Evolutionary conservation across 2,797 vertebrate species (phyloP), one percentile per base, ranked within the genome.

Genomic region (Apogon talboti): DNA sequence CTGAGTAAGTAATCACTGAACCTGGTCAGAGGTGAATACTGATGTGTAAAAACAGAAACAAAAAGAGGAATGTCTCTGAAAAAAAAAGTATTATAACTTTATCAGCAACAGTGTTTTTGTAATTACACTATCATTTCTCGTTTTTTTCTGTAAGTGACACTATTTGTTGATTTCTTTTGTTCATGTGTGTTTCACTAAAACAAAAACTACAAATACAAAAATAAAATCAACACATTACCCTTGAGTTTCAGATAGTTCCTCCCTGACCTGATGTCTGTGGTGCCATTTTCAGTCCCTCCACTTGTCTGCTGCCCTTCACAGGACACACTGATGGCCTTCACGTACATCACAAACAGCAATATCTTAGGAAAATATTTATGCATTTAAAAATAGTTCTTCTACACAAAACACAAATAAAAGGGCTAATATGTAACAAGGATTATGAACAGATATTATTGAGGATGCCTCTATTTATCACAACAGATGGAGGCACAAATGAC

Each of bases 191-290:
- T 33, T 9, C 7, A 4, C 3, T 7, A 33, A 33, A 33, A 33
- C 2, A 33, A 33, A 33, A 33, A 7, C 3, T 28, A 28, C 30
- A 33, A 33, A 33, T 24, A 24, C 5, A 24, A 24, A 24, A 24
- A 24, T 24, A 24, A 24, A 61, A 62, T 41, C 69, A 76, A 83
- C 68, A 74, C 43, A 82, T 66, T 67, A 74, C 16, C 84, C 88
- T 90, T 90, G 84, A 83, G 51, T 67, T 69, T 44, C 86, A 83
- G 56, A 48, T 1, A 57, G 83, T 87, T 84, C 83, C 58, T 79
- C 61, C 65, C 42, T 73, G 85, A 87, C 76, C 86, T 78, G 84
- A 84, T 63, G 74, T 84, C 80, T 82, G 63, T 14, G 28, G 63
- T 12, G 28, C 63, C 79, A 48, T 67, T 80, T 59, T 64, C 57